phyloP scores from a whole-genome alignment of 1,140 invertebrate genomes.

The Pogonus chalceus region DNA sequence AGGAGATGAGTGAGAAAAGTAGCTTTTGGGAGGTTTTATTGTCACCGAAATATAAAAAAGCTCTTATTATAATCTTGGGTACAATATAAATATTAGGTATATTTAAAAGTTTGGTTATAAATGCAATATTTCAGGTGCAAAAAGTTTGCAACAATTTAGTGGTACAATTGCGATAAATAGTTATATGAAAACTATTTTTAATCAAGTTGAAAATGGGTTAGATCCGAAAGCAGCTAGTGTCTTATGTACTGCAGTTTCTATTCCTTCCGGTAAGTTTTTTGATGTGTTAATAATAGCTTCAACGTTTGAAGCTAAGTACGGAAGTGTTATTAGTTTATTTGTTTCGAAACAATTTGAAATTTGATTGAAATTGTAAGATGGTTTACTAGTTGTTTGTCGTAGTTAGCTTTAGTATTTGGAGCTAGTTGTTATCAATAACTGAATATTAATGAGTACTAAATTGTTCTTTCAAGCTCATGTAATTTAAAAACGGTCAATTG shows the following conservation, averaged over 20 bases:
- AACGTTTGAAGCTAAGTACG: no score
- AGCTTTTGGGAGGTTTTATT: neutral
- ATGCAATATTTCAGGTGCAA: neutral
- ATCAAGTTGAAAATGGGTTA: conserved; percentile 21
- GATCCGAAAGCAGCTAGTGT: conserved; percentile 24
- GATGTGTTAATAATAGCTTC: no score
- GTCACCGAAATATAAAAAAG: neutral
- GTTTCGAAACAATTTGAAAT: no score
- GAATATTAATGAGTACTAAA: no score
- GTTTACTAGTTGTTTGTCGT: no score
- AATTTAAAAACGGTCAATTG: no score
- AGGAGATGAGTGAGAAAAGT: neutral
- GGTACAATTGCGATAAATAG: conserved; percentile 25
- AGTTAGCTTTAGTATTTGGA: no score
- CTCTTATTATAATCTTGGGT: neutral
- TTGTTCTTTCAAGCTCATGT: no score
- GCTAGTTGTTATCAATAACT: no score
- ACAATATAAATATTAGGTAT: neutral
- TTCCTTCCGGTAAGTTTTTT: neutral
- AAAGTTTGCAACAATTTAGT: conserved; percentile 20
- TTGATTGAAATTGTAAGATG: no score
- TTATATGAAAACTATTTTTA: conserved; percentile 27
- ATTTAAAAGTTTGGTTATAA: neutral
- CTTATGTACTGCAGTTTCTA: conserved; percentile 18
- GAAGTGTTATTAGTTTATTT: no score